Evolutionary conservation across 2,113 vertebrate species (phyloP).

Genomic region (Sorex araneus): DNA sequence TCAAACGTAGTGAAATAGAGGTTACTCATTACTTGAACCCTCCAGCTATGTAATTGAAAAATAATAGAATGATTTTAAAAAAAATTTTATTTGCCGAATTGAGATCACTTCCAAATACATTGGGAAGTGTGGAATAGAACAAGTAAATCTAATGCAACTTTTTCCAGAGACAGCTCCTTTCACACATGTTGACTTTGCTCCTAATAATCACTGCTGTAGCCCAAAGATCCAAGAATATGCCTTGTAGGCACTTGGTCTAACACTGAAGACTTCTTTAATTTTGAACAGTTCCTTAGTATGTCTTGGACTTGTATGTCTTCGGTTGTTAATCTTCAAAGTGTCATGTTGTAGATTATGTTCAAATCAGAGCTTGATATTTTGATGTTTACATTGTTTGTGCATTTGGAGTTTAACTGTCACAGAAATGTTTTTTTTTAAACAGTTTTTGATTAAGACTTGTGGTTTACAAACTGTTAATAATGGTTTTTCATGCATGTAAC

Average conservation of each 20-base stretch:
- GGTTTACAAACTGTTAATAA: too few species aligned
- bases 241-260: neutral
- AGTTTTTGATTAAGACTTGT: too few species aligned
- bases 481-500: too few species aligned
- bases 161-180: neutral
- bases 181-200: neutral
- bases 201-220: neutral
- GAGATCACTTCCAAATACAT: slow-evolving; percentile 28
- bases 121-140: slow-evolving; percentile 32
- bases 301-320: neutral
- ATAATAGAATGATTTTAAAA: neutral
- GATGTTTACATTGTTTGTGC: neutral
- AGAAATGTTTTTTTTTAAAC: slow-evolving; percentile 36
- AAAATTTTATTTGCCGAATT: slow-evolving; percentile 52
- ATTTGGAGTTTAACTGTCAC: neutral
- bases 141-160: neutral
- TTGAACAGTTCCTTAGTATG: neutral
- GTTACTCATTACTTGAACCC: slow-evolving; percentile 7
- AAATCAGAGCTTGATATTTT: slow-evolving; percentile 56
- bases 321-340: neutral
- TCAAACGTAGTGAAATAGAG: slow-evolving; percentile 27
- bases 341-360: slow-evolving; percentile 28
- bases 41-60: neutral
- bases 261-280: slow-evolving; percentile 5
- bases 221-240: neutral